Base-by-base conservation (phyloP, 2,888 invertebrate genomes). In the Caenorhabditis doughertyi region DNA sequence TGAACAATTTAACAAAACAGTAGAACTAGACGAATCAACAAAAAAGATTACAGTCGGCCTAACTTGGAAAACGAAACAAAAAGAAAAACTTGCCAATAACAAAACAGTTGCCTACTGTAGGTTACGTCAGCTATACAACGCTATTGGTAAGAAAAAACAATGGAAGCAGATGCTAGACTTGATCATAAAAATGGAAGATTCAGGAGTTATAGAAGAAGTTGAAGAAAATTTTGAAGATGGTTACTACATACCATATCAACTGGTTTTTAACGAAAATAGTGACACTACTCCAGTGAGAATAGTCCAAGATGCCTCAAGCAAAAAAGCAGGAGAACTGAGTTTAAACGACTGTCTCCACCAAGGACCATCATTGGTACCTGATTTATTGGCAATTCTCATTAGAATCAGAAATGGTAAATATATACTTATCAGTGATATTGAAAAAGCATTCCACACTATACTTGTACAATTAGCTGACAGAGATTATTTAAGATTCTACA, bases 281-380 rank as follows among this genome's bases (percentile, higher is more conserved):
- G 47, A 64, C 47, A 64, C 64, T 3, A 64, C 64, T 27, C 47
- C 47, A 47, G 9, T 47, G 0, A 25, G 64, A 25, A 49, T 18
- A 16, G 64, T 64, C 1, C 47, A 29, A 16, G 64, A 64, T 25
- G 64, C 64, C 3, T 64, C 64, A 9, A 64, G 64, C 18, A 47
- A 64, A 47, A 64, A 18, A 18, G 5, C 2, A 47, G 64, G 64
- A 64, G 64, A 64, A 49, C 47, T 47, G 2, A 68, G 67, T 16
- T 25, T 68, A 0, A 68, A 68, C 11, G n/a, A 68, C 21, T 21
- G 39, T 11, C 11, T 68, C 0, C 42, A 68, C 11, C 51, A 51
- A 68, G 67, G 67, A n/a, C 67, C 67, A 21, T 53, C 67, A 0
- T 7, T 68, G 9, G 18, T 68, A 21, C 67, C 67, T n/a, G 55